A percentile compares a stretch with the other conserved stretches of the same genome.
phyloP scores from a whole-genome alignment of 2,888 invertebrate genomes.

The Phaonia tiefii region DNA sequence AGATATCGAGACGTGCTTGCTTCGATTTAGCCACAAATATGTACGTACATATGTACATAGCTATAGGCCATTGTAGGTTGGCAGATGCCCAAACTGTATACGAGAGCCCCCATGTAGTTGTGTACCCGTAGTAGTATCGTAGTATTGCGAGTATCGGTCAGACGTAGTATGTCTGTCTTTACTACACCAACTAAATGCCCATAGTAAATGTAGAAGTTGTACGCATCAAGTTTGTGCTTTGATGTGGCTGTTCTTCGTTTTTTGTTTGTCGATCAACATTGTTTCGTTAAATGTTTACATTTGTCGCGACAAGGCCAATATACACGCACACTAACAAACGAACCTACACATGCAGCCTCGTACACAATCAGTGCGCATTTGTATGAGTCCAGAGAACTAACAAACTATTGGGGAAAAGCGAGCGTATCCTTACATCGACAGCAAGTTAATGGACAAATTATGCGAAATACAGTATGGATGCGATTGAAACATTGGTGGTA shows the following conservation, averaged over 20 bases:
- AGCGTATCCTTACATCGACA: too few relatives aligned
- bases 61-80: too few relatives aligned
- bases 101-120: constrained; percentile 5
- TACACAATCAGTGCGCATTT: constrained; percentile 8
- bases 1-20: constrained; percentile 29
- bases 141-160: not conserved
- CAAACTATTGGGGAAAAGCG: too few relatives aligned
- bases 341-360: constrained; percentile 21
- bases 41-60: too few relatives aligned
- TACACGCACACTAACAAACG: constrained; percentile 43
- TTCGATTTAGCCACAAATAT: not conserved
- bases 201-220: constrained; percentile 57
- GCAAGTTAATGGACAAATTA: too few relatives aligned
- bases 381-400: constrained; percentile 41
- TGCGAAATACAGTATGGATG: too few relatives aligned
- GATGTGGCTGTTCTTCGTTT: constrained; percentile 15
- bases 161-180: constrained; percentile 1
- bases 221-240: constrained; percentile 55
- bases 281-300: constrained; percentile 65
- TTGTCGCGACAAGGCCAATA: constrained; percentile 66
- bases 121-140: not conserved
- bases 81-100: too few relatives aligned
- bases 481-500: too few relatives aligned
- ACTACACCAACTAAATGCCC: not conserved
- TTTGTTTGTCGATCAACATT: constrained; percentile 52